Base-by-base conservation (phyloP, 2,797 vertebrate species). In the Pitangus sulphuratus region DNA sequence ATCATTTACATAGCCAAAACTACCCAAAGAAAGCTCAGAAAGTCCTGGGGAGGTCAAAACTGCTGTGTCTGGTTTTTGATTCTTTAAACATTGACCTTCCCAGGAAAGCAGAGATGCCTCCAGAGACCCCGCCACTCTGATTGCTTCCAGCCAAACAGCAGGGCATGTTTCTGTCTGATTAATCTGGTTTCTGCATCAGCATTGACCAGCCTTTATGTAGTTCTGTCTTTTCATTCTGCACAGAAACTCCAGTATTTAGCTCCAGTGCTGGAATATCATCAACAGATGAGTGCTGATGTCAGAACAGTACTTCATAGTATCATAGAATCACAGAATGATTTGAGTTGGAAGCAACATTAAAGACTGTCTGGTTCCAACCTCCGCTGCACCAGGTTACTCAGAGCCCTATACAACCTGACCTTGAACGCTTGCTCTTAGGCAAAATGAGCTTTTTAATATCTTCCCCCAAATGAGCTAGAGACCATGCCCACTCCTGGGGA, bases 121-220 rank as follows among this genome's bases (percentile, higher is more conserved):
- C 15, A 3, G 91, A 86, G 82, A 75, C 72, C 35, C 40, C 1
- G 1, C 2, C 4, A 31, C 33, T 94, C 82, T 75, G 56, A 74
- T 71, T 61, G 21, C 70, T 93, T 86, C 84, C 82, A 92, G 80
- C 85, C 65, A 91, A 89, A 77, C 54, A 72, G 58, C 54, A 88
- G 70, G 54, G 76, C 61, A 68, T 3, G 3, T 78, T 92, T 85
- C 87, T 93, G 47, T 81, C 57, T 11, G 3, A 18, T 45, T 25
- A 76, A 75, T 69, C 84, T 96, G 95, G 54, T 93, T 94, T 94
- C 68, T 82, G 31, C 91, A 93, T 97, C 80, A 90, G 31, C 74
- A 20, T 37, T 72, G 26, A 60, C 12, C 48, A 74, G 53, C 31
- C 57, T 75, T 86, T 48, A 20, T 7, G 19, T 84, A 6, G 0